Conservation (phyloP, 2,113 vertebrate genomes). For the Mastomys coucha region DNA sequence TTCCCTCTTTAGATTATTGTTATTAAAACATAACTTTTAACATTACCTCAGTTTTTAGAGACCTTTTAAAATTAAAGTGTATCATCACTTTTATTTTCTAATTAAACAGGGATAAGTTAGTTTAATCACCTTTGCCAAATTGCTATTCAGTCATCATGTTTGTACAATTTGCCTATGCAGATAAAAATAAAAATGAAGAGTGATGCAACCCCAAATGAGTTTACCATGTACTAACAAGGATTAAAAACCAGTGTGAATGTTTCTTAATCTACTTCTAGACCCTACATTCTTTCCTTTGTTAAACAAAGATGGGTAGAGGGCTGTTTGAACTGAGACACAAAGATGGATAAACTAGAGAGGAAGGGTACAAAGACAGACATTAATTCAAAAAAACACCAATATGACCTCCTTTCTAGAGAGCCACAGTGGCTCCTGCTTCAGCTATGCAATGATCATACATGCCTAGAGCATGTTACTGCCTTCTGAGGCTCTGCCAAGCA, state of each 20-base stretch:
- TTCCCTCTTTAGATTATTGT: neutral
- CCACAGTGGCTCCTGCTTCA: neutral
- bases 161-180: neutral
- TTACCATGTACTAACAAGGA: neutral
- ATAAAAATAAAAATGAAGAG: neutral
- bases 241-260: neutral
- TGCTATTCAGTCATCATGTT: neutral
- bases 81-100: neutral
- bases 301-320: neutral
- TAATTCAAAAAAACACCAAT: neutral
- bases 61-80: neutral
- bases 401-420: neutral
- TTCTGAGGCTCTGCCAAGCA: neutral
- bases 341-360: neutral
- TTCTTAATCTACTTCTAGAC: neutral
- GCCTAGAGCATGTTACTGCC: neutral
- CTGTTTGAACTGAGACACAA: neutral
- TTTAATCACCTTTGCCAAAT: neutral
- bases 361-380: neutral
- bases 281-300: neutral
- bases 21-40: neutral
- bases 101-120: neutral
- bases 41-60: neutral
- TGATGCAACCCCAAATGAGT: neutral
- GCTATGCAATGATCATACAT: accelerated